Evolutionary conservation across 2,797 vertebrate genomes (phyloP), one percentile per base, ranked within the genome.

Genomic region (Myioborus melanocephalus): DNA sequence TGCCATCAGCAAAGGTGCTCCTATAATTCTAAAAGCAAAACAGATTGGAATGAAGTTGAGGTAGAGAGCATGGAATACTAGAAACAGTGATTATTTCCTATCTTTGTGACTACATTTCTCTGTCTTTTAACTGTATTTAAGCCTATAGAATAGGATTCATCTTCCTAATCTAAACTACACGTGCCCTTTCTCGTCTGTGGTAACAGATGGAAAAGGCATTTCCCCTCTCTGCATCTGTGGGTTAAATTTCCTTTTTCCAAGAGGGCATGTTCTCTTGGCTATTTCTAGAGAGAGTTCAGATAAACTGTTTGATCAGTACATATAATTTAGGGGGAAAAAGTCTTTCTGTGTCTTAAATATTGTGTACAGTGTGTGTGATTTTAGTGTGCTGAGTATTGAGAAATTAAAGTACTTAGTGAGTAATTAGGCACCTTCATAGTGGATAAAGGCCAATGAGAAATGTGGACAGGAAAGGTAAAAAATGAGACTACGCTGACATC

Each of bases 401-500:
- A 77, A 94, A 73, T 21, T n/a, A 23, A 18, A 79, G 44, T 69
- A 52, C 9, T n/a, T 78, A 1, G 28, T 80, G 46, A 57, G 46
- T 69, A 87, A 16, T 28, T 63, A 26, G 7, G 10, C 61, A n/a
- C 37, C 4, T 80, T 56, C 3, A 3, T 34, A 64, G 14, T 53
- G 43, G 12, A 2, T 89, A 52, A 71, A 78, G 46, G 27, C 57
- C 41, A 68, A 19, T 47, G 15, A 57, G 27, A 86, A 68, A 26
- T 10, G 2, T 44, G 34, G 26, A 39, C 57, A 57, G 30, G 16
- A 87, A 70, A 44, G 34, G 16, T 72, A 16, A 71, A 53, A 76
- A 81, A 65, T 3, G 3, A 92, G 35, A 10, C 46, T 57, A 2
- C 0, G 0, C 20, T 77, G 27, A 44, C 8, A 18, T 30, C 19